phyloP scores from a whole-genome alignment of 2,113 vertebrate genomes.

The Agapornis roseicollis region DNA sequence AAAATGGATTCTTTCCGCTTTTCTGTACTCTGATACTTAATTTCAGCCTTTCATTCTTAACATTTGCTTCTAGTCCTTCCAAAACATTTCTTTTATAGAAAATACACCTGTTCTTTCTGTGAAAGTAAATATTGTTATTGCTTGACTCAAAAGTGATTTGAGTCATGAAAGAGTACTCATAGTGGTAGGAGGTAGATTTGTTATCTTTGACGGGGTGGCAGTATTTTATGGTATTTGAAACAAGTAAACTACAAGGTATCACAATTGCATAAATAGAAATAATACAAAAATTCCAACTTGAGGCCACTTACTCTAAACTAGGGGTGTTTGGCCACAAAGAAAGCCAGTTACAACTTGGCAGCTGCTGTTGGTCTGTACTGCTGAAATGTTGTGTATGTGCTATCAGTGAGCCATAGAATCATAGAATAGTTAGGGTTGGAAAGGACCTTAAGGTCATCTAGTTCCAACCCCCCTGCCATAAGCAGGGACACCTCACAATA shows the following conservation, averaged over 20 bases:
- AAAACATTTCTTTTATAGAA: neutral
- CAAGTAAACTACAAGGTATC: neutral
- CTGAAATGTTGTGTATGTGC: neutral
- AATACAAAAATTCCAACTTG: neutral
- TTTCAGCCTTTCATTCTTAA: neutral
- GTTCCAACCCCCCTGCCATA: too few species aligned
- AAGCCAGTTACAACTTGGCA: neutral
- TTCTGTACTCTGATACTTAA: neutral
- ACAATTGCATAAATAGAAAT: neutral
- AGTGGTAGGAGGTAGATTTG: neutral
- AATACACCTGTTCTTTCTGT: neutral
- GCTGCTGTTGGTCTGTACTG: neutral
- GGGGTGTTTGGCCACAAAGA: neutral
- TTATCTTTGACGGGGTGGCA: neutral
- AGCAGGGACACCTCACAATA: too few species aligned
- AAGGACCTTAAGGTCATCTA: too few species aligned
- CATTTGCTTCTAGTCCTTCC: neutral
- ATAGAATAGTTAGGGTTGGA: too few species aligned
- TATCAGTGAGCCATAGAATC: neutral
- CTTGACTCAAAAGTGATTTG: neutral
- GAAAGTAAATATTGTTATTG: neutral
- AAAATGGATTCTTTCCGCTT: constrained; percentile 11
- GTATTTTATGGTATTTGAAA: neutral
- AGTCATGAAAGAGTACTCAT: neutral
- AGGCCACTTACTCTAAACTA: neutral